Conservation (phyloP, 1,140 invertebrate species). For the Drosophila tristis region DNA sequence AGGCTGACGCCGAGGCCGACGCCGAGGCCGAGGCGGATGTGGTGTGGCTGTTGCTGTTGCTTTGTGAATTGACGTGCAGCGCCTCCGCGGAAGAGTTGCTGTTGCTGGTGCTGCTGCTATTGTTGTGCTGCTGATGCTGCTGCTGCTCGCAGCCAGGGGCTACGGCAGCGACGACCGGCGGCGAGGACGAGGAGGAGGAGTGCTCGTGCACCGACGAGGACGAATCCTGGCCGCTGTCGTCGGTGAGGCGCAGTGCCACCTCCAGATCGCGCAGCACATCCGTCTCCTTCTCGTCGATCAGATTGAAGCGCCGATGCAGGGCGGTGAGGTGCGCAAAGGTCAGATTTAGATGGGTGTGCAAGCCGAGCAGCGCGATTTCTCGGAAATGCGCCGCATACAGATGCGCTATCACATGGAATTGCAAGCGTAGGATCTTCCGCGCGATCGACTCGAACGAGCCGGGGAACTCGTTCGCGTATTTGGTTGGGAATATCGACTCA, state of each 20-base stretch:
- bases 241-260: conserved; percentile 88
- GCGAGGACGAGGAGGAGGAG: conserved; percentile 25
- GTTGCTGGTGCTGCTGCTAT: conserved; percentile 60
- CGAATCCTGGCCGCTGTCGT: conserved; percentile 74
- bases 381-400: conserved; percentile 99
- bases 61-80: conserved; percentile 72
- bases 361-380: conserved; percentile 95
- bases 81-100: conserved; percentile 61
- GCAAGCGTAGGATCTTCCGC: conserved; percentile 96
- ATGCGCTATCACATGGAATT: conserved; percentile 99
- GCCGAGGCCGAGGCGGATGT: conserved; percentile 46
- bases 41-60: conserved; percentile 44
- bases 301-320: conserved; percentile 94
- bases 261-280: conserved; percentile 95
- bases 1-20: conserved; percentile 38
- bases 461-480: conserved; percentile 98
- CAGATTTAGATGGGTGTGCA: conserved; percentile 97
- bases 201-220: conserved; percentile 22
- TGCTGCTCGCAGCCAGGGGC: conserved; percentile 24
- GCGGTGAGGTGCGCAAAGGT: conserved; percentile 98
- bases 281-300: conserved; percentile 97
- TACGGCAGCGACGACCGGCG: conserved; percentile 28
- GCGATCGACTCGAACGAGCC: conserved; percentile 96
- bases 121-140: conserved; percentile 45
- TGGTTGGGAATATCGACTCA: conserved; percentile 98